Evolutionary conservation across 2,888 invertebrate species (phyloP).

Genomic region (Aspidapion aeneum): DNA sequence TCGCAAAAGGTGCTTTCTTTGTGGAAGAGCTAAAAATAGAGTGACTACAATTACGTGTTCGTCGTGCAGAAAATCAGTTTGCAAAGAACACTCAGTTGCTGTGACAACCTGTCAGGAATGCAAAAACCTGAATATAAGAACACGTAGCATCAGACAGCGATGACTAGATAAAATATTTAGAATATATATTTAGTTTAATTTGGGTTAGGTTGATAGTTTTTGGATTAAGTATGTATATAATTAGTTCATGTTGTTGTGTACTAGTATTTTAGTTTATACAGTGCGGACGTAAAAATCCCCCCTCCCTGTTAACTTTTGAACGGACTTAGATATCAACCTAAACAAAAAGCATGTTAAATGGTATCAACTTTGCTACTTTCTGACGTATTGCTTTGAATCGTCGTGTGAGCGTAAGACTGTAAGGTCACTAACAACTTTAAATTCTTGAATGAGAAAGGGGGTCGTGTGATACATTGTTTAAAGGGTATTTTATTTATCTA

Average conservation of each 20-base stretch:
- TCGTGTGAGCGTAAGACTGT: too few species aligned
- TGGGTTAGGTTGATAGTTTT: constrained; percentile 7
- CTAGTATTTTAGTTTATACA: neutral
- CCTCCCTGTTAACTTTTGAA: too few species aligned
- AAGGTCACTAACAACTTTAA: too few species aligned
- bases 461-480: too few species aligned
- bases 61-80: constrained; percentile 6
- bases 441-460: too few species aligned
- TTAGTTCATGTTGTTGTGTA: neutral
- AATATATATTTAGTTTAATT: constrained; percentile 7
- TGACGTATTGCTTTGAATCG: too few species aligned
- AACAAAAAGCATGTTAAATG: too few species aligned
- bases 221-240: neutral
- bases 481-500: too few species aligned
- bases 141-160: constrained; percentile 2
- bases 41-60: constrained; percentile 18
- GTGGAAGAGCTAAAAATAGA: constrained; percentile 19
- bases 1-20: constrained; percentile 18
- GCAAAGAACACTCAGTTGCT: constrained; percentile 19
- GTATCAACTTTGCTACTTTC: too few species aligned
- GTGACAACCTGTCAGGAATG: constrained; percentile 12
- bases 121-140: constrained; percentile 3
- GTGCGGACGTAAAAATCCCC: too few species aligned
- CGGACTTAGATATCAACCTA: too few species aligned
- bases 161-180: constrained; percentile 7